Percentiles rank a stretch among this genome's conserved stretches.
Conservation (phyloP, 1,140 invertebrate species). For the Phortica variegata region DNA sequence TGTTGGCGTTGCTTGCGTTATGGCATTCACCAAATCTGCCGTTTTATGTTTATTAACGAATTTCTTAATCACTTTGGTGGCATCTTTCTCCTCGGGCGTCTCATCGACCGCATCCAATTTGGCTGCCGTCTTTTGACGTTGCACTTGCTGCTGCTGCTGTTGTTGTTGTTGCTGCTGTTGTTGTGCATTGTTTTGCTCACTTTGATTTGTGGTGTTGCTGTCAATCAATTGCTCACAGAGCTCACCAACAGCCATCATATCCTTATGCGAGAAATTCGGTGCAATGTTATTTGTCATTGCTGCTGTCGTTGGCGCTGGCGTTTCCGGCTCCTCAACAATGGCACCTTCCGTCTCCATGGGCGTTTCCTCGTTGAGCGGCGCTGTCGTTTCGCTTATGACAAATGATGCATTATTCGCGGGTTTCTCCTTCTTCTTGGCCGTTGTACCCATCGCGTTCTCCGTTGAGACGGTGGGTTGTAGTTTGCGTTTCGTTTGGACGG, state of each 20-base stretch:
- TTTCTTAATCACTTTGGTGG: slow-evolving; percentile 54
- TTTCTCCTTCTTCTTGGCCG: slow-evolving; percentile 49
- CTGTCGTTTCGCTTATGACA: slow-evolving; percentile 34
- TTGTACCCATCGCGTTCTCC: slow-evolving; percentile 56
- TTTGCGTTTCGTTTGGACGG: slow-evolving; percentile 63
- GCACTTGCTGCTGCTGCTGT: slow-evolving; percentile 6
- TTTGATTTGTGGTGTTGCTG: not conserved
- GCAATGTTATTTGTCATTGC: slow-evolving; percentile 8
- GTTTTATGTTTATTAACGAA: slow-evolving; percentile 53
- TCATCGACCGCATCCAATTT: slow-evolving; percentile 45
- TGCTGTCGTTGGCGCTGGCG: slow-evolving; percentile 19
- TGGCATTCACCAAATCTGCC: slow-evolving; percentile 50
- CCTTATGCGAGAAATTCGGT: slow-evolving; percentile 40
- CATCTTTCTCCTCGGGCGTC: slow-evolving; percentile 40
- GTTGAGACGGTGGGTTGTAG: slow-evolving; percentile 70
- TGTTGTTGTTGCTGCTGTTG: not conserved
- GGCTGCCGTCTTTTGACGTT: slow-evolving; percentile 30
- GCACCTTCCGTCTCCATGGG: slow-evolving; percentile 49
- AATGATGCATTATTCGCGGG: slow-evolving; percentile 41
- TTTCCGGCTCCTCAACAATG: slow-evolving; percentile 9
- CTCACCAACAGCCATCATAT: slow-evolving; percentile 53
- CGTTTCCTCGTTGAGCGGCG: slow-evolving; percentile 3
- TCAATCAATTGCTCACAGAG: slow-evolving; percentile 44
- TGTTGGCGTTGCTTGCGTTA: slow-evolving; percentile 10
- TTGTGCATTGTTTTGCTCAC: too few species aligned